phyloP scores from a whole-genome alignment of 2,797 vertebrate species.

The Aphelocoma californica region DNA sequence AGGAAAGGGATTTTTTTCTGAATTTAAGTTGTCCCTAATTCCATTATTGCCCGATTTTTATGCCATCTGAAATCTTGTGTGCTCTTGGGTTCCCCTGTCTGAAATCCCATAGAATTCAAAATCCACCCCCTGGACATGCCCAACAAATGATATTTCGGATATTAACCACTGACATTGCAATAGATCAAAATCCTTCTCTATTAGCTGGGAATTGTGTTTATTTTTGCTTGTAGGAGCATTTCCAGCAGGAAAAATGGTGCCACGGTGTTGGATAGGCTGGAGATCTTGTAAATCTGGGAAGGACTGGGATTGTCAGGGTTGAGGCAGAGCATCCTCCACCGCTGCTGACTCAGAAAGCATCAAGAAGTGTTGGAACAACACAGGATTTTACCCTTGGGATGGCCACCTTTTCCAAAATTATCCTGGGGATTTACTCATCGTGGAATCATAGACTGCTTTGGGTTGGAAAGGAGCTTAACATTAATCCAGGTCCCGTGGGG shows the following conservation, averaged over 20 bases:
- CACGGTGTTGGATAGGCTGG: not conserved
- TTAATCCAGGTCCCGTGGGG: not conserved
- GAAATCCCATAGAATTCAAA: not conserved
- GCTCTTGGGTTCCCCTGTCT: not conserved
- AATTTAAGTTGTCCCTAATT: not conserved
- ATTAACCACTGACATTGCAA: not conserved
- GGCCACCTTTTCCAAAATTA: not conserved
- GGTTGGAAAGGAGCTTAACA: not conserved
- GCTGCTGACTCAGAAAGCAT: not conserved
- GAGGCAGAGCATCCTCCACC: not conserved
- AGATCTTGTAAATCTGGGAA: not conserved
- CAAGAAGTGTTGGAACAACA: not conserved
- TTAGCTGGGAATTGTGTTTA: not conserved
- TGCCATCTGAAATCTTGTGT: not conserved
- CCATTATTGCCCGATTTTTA: not conserved
- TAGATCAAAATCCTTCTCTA: not conserved
- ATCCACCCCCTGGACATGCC: rapidly evolving
- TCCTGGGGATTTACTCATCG: not conserved
- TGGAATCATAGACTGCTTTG: not conserved
- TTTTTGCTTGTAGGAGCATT: not conserved
- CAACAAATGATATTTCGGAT: not conserved
- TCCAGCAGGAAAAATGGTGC: not conserved
- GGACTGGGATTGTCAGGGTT: not conserved
- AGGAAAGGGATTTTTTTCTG: not conserved
- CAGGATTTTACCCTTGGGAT: not conserved